phyloP scores from a whole-genome alignment of 2,797 vertebrate species.

The Cryptoblepharus egeriae region DNA sequence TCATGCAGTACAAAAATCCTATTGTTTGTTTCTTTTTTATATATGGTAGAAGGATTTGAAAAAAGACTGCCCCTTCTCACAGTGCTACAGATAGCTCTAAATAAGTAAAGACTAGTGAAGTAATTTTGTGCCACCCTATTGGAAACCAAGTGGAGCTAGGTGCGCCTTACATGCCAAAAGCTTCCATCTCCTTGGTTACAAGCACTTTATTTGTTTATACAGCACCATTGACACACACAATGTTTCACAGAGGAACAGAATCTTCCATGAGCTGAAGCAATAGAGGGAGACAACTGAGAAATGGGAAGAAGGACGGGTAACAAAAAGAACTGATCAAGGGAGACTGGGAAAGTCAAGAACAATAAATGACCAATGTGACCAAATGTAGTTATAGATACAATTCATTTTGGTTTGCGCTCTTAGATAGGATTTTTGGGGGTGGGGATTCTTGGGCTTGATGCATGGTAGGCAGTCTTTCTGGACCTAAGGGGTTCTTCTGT shows the following conservation, averaged over 20 bases:
- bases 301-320: neutral
- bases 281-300: neutral
- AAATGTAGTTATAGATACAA: neutral
- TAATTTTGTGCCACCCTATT: neutral
- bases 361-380: neutral
- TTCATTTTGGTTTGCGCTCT: neutral
- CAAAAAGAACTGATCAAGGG: neutral
- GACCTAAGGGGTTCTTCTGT: neutral
- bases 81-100: neutral
- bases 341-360: neutral
- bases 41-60: neutral
- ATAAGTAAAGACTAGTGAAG: neutral
- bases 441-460: no score
- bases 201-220: neutral
- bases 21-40: no score
- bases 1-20: no score
- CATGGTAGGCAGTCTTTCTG: neutral
- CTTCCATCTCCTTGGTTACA: neutral
- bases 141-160: neutral
- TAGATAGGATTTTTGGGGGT: no score
- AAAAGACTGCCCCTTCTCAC: neutral
- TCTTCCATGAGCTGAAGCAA: neutral
- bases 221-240: neutral
- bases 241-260: neutral
- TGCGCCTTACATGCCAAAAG: neutral